Evolutionary conservation across 2,797 vertebrate genomes (phyloP), one percentile per base, ranked within the genome.

Genomic region (Xenops minutus): DNA sequence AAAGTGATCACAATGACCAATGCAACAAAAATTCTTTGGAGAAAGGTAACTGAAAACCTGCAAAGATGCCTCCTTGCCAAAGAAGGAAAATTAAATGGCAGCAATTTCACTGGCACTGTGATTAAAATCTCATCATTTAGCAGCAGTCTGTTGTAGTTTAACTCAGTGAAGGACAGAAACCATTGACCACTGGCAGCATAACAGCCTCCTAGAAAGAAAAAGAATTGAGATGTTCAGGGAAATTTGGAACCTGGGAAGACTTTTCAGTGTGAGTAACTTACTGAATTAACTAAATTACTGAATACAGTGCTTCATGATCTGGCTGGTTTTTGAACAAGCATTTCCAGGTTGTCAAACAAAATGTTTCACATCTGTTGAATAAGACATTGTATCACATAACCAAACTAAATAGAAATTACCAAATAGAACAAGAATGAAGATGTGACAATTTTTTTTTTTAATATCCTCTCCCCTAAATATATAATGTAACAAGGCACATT

Each of bases 401-500:
- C 27, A 91, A 78, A 90, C 44, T 22, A 43, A 77, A 55, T n/a
- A 63, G 12, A 89, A 87, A 75, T 19, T 73, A 64, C 34, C 72
- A 72, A 88, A 71, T 2, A 69, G 27, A 79, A 84, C 10, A 81
- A 67, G 59, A 81, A 88, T 30, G 8, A 86, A 88, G 39, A 73
- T 19, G 36, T 1, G 5, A 56, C 9, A 17, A 13, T 4, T 54
- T n/a, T 75, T 44, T 56, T 85, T 16, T 0, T 0, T 13, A 9
- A 30, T 81, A 76, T 54, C 22, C 30, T 91, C 61, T 92, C 55
- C 63, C 63, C 18, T 52, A 67, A 88, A 81, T 52, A 89, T 14
- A 89, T 14, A 52, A 75, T 0, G 5, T 66, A 88, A 69, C 83
- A 97, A 96, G 95, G 96, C 96, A 97, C 94, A 71, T 61, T 32